Conservation (phyloP, 2,113 vertebrate genomes). For the Solea solea region DNA sequence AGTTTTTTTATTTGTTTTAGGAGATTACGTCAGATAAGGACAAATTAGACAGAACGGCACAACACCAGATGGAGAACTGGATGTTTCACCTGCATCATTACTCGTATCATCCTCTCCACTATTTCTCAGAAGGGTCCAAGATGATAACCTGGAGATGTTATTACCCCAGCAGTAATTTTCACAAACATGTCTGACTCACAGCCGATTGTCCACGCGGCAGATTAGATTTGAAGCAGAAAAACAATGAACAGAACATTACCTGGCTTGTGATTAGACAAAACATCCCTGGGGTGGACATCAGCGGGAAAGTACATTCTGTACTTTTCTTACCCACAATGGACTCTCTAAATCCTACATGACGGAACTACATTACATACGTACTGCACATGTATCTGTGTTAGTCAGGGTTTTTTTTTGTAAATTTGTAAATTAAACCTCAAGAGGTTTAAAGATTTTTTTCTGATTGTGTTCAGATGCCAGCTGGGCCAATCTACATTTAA, state of each 20-base stretch:
- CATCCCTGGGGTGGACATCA: conserved; percentile 47
- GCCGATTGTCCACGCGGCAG: conserved; percentile 45
- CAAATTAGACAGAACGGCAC: conserved; percentile 9
- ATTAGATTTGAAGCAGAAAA: conserved; percentile 69
- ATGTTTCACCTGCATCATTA: conserved; percentile 30
- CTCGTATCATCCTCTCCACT: conserved; percentile 7
- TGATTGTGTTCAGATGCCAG: background rate
- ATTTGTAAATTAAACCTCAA: background rate
- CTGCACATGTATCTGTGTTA: background rate
- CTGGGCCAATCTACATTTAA: background rate
- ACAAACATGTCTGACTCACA: conserved; percentile 64
- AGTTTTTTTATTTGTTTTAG: background rate
- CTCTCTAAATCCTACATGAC: conserved; percentile 1
- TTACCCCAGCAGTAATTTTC: conserved; percentile 64
- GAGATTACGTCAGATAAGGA: conserved; percentile 4
- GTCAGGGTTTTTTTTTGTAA: background rate
- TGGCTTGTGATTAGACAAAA: conserved; percentile 58
- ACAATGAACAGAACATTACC: conserved; percentile 75
- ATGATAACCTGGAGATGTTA: conserved; percentile 59
- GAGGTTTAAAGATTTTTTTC: background rate
- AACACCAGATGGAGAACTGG: conserved; percentile 5
- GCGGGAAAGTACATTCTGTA: conserved; percentile 58
- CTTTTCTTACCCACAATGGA: conserved; percentile 18
- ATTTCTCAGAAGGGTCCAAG: conserved; percentile 53
- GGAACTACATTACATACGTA: conserved; percentile 5